A percentile compares a stretch with the other conserved stretches of the same genome.
These are phyloP conservation scores for Orthosia gracilis DNA, from an alignment of 2,888 invertebrate genomes.

Conservation along the genomic window DNA sequence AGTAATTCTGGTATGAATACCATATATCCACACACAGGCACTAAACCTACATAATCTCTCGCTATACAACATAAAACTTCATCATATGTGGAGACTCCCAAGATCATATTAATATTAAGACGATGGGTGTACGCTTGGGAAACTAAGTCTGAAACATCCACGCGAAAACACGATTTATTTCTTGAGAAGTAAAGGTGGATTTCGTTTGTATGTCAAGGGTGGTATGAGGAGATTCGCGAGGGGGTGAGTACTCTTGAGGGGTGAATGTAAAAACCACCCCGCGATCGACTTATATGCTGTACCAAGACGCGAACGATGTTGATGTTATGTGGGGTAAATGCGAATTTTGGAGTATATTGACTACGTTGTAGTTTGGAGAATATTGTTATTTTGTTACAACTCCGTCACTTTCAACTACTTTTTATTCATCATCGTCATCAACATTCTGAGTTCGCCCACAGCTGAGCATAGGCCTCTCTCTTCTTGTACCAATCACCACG, in stretches of 20 bases:
- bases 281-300: constrained; percentile 91
- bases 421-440: too few species aligned
- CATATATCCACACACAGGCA: constrained; percentile 42
- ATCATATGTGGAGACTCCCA: constrained; percentile 86
- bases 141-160: constrained; percentile 54
- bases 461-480: too few species aligned
- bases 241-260: constrained; percentile 86
- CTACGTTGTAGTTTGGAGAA: too few species aligned
- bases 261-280: constrained; percentile 90
- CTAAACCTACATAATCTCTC: constrained; percentile 75
- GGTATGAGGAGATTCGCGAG: constrained; percentile 66
- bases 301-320: constrained; percentile 83
- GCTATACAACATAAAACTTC: constrained; percentile 84
- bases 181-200: constrained; percentile 15
- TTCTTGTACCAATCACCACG: too few species aligned
- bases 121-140: constrained; percentile 75
- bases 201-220: constrained; percentile 63
- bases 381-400: too few species aligned
- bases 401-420: too few species aligned
- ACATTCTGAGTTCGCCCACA: too few species aligned
- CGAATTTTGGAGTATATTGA: constrained; percentile 14
- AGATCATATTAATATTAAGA: constrained; percentile 90
- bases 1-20: constrained; percentile 45
- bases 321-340: constrained; percentile 65
- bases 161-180: constrained; percentile 44